Evolutionary conservation across 2,888 invertebrate species (phyloP).

Genomic region (Clitarchus hookeri): DNA sequence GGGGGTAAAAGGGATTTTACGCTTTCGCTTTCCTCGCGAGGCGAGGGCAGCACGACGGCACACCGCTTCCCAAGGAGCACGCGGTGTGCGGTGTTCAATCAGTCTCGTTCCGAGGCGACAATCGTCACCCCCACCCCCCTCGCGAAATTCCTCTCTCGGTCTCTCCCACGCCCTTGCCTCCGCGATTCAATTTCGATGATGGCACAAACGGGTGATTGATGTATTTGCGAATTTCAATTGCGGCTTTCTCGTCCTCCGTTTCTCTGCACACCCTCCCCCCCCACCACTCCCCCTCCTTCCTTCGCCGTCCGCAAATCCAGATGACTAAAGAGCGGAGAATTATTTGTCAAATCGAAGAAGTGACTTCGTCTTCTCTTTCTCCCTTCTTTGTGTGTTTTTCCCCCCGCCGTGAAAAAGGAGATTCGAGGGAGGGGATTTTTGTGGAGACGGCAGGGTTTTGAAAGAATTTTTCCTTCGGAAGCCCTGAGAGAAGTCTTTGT

Average conservation of each 20-base stretch:
- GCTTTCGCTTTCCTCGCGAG: neutral
- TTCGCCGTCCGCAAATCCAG: neutral
- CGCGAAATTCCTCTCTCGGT: neutral
- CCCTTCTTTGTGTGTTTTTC: neutral
- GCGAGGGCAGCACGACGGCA: neutral
- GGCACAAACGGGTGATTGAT: constrained; percentile 22
- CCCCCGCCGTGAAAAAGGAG: neutral
- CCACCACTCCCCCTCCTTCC: neutral
- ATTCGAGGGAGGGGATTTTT: neutral
- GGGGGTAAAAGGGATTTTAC: neutral
- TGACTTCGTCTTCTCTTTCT: neutral
- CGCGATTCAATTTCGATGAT: constrained; percentile 19
- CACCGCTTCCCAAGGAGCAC: no score
- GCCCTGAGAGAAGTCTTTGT: neutral
- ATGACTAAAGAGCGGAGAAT: neutral
- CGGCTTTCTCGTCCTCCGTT: constrained; percentile 2
- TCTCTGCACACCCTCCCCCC: neutral
- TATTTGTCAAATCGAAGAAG: constrained; percentile 14
- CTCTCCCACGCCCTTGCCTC: neutral
- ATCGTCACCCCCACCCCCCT: neutral
- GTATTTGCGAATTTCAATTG: constrained; percentile 27
- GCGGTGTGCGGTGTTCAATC: neutral
- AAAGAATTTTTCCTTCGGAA: neutral
- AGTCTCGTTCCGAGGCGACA: neutral
- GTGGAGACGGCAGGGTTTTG: neutral